Conservation (phyloP, 2,113 vertebrate species). For the Callipepla californica region DNA sequence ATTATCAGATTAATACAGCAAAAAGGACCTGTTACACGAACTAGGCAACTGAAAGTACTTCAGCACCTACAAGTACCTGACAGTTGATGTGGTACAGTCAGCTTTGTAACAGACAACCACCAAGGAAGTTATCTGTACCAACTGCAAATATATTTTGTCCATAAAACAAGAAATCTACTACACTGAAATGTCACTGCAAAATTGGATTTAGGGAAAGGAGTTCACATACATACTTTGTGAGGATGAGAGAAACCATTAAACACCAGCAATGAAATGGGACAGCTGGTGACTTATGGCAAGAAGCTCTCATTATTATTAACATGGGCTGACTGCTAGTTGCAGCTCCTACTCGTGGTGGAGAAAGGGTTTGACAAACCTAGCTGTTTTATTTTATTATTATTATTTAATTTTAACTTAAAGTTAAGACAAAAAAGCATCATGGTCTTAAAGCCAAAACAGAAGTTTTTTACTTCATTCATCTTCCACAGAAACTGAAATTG, state of each 20-base stretch:
- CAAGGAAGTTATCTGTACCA: neutral
- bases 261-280: neutral
- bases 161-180: neutral
- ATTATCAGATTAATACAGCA: neutral
- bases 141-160: neutral
- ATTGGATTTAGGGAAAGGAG: neutral
- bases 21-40: neutral
- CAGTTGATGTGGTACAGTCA: neutral
- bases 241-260: neutral
- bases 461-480: neutral
- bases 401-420: neutral
- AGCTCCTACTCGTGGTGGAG: too few species aligned
- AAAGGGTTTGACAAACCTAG: too few species aligned
- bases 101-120: neutral
- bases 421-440: neutral
- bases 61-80: neutral
- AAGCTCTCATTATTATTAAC: neutral
- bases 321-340: neutral
- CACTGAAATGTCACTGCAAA: neutral
- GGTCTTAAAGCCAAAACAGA: neutral
- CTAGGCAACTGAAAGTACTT: neutral
- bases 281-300: neutral
- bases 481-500: conserved; percentile 11
- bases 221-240: neutral
- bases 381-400: neutral